phyloP scores from a whole-genome alignment of 1,140 invertebrate genomes.

The Luehdorfia chinensis region DNA sequence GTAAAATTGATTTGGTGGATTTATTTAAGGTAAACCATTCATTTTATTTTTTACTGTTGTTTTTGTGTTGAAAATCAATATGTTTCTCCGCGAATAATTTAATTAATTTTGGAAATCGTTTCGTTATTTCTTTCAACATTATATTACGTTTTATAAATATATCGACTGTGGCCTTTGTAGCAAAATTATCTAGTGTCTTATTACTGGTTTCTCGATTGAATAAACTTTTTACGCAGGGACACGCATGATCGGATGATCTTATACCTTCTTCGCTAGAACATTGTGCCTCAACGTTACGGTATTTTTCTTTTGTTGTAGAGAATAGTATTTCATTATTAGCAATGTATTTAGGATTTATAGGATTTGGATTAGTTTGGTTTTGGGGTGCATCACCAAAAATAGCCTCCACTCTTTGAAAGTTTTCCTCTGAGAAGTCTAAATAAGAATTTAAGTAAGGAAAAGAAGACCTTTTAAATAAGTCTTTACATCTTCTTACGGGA shows the following conservation, averaged over 20 bases:
- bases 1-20: not conserved
- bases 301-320: conserved; percentile 41
- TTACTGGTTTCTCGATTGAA: not conserved
- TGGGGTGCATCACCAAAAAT: conserved; percentile 30
- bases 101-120: conserved; percentile 7
- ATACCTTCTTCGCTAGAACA: conserved; percentile 55
- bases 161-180: not conserved
- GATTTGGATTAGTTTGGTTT: conserved; percentile 20
- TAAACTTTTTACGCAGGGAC: conserved; percentile 5
- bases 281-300: conserved; percentile 45
- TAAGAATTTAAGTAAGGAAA: conserved; percentile 50
- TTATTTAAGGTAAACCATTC: not conserved
- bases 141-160: conserved; percentile 5
- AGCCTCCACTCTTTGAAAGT: conserved; percentile 44
- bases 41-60: not conserved
- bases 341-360: conserved; percentile 37
- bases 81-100: conserved; percentile 11
- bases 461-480: conserved; percentile 28
- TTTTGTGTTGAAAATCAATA: conserved; percentile 2
- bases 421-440: conserved; percentile 56
- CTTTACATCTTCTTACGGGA: conserved; percentile 41
- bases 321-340: conserved; percentile 43
- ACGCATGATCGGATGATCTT: not conserved
- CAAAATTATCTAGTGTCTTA: not conserved
- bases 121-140: conserved; percentile 12